Evolutionary conservation across 2,888 invertebrate genomes (phyloP).

Genomic region (Dryobotodes eremita): DNA sequence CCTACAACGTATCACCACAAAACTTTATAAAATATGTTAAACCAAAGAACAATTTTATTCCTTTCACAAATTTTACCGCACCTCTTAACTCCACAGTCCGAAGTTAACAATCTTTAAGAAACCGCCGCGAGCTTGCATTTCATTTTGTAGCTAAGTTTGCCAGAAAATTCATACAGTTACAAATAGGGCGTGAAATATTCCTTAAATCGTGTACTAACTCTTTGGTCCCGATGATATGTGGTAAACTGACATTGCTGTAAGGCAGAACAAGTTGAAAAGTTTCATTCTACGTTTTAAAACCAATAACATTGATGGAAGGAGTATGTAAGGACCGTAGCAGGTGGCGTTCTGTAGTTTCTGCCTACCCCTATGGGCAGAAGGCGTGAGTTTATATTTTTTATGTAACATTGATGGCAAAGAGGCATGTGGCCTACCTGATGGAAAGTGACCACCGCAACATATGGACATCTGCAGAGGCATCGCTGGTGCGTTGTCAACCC

Average conservation of each 20-base stretch:
- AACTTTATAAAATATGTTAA: background rate
- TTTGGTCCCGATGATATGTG: background rate
- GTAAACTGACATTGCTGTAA: background rate
- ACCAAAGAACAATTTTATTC: constrained; percentile 18
- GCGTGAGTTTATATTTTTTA: too few species aligned
- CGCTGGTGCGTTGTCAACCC: background rate
- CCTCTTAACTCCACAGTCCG: constrained; percentile 1
- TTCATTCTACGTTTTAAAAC: background rate
- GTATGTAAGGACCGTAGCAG: too few species aligned
- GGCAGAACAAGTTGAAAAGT: background rate
- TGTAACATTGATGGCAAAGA: background rate
- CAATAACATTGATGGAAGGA: too few species aligned
- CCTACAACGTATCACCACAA: background rate
- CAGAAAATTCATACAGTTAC: constrained; percentile 17
- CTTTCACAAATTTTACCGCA: constrained; percentile 5
- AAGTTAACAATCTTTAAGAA: constrained; percentile 29
- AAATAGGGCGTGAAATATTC: constrained; percentile 18
- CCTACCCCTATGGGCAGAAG: too few species aligned
- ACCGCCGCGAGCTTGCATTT: constrained; percentile 14
- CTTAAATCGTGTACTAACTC: constrained; percentile 1
- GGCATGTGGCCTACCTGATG: background rate
- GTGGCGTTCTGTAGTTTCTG: too few species aligned
- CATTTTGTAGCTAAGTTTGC: constrained; percentile 3
- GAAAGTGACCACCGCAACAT: background rate
- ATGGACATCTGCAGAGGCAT: background rate